Base-by-base conservation (phyloP, 2,797 vertebrate species). In the Australoheros facetus region DNA sequence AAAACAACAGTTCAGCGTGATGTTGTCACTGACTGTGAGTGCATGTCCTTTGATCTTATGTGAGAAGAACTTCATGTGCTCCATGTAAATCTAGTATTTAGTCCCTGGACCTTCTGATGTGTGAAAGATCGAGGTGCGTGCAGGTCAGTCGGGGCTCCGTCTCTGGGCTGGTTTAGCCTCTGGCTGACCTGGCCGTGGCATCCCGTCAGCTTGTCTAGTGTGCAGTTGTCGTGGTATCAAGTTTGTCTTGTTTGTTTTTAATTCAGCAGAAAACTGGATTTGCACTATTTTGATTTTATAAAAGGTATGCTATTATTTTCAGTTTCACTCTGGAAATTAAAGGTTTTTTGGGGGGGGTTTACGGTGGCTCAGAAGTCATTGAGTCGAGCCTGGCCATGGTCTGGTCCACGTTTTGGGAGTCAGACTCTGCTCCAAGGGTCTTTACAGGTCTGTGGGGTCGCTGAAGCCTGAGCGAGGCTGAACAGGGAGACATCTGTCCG, bases 401-500 rank as follows among this genome's bases (percentile, higher is more conserved):
- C 82, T 88, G 93, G 73, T 87, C 72, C 62, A 37, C 13, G 73
- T 90, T 92, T 82, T 88, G 76, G 56, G 66, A 87, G 81, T 39
- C 60, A 12, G 17, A 59, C 62, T 79, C 85, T 76, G 58, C 81
- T 85, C 76, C 58, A 19, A 87, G 76, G 91, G 88, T 89, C 86
- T 88, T 83, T 82, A 89, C 85, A 90, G 90, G 90, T 93, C 89
- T 75, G 78, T 57, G 82, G 77, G 92, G 89, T 94, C 90, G 45
- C 77, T 55, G 79, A 71, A 87, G 89, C 56, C 91, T 81, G 87
- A 83, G 83, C 59, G 64, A 77, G 74, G 83, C 83, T 83, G 87
- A 92, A 74, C 92, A 91, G 86, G 84, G 89, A 96, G 96, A 93
- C 97, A 96, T 97, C 95, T 95, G 92, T 96, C 95, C 93, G 16